Percentiles rank a stretch among this genome's conserved stretches.
phyloP scores from a whole-genome alignment of 1,140 invertebrate species.

The Ceratoteleas bidentatus region DNA sequence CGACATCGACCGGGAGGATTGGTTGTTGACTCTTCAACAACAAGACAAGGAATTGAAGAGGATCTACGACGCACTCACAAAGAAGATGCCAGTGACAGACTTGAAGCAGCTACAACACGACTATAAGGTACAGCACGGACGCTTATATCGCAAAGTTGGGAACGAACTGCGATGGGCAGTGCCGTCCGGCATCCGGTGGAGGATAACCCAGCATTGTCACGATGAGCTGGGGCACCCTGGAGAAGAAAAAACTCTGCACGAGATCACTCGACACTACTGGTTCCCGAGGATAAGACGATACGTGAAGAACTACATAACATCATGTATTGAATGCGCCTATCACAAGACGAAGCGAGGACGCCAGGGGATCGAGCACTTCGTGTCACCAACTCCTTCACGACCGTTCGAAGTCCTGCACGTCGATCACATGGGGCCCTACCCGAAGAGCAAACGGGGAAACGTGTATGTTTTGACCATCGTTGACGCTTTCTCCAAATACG shows the following conservation, averaged over 20 bases:
- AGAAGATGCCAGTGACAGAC: background rate
- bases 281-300: constrained; percentile 64
- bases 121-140: constrained; percentile 1
- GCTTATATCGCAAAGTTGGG: constrained; percentile 7
- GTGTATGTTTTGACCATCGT: constrained; percentile 68
- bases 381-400: constrained; percentile 2
- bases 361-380: constrained; percentile 22
- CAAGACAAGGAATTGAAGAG: constrained; percentile 13
- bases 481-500: constrained; percentile 74
- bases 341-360: constrained; percentile 64
- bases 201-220: constrained; percentile 6
- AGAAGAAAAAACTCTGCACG: constrained; percentile 63
- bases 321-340: constrained; percentile 67
- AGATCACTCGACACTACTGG: constrained; percentile 68
- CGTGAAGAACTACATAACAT: constrained; percentile 44
- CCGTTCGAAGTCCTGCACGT: constrained; percentile 59
- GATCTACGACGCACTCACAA: constrained; percentile 4
- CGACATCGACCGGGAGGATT: constrained; percentile 9
- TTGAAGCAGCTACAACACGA: constrained; percentile 13
- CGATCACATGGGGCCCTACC: constrained; percentile 69
- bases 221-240: constrained; percentile 14
- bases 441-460: constrained; percentile 56
- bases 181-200: constrained; percentile 8
- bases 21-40: constrained; percentile 16
- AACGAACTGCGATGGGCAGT: constrained; percentile 10